Percentiles rank a stretch among this genome's conserved stretches.
Evolutionary conservation across 2,888 invertebrate genomes (phyloP).

Genomic region (Parnassius orleans): DNA sequence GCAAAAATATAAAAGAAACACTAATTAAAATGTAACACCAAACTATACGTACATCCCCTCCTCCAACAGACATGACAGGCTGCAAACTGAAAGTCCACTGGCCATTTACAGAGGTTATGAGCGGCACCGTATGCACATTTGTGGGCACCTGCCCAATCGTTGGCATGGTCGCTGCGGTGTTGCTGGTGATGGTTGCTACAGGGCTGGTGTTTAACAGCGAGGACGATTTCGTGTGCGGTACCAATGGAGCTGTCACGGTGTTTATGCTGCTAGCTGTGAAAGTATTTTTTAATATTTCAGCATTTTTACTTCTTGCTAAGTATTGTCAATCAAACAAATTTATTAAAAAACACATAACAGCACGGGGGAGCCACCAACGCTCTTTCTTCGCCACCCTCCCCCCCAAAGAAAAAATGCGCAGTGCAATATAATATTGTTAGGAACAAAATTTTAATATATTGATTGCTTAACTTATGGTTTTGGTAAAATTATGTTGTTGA

Average conservation of each 20-base stretch:
- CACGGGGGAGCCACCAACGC: no score
- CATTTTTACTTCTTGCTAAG: not conserved
- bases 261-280: conserved; percentile 51
- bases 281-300: conserved; percentile 6
- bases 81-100: conserved; percentile 75
- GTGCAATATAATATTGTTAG: no score
- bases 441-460: no score
- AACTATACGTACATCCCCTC: conserved; percentile 55
- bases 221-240: conserved; percentile 38
- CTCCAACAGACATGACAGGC: conserved; percentile 71
- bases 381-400: no score
- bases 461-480: no score
- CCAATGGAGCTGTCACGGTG: conserved; percentile 48
- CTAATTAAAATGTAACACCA: conserved; percentile 1
- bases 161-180: conserved; percentile 28
- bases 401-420: no score
- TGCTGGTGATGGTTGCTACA: conserved; percentile 24
- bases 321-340: no score
- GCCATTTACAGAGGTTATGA: conserved; percentile 71
- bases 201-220: conserved; percentile 28
- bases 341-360: no score
- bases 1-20: conserved; percentile 3
- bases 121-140: conserved; percentile 64
- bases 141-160: conserved; percentile 37
- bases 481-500: no score